These are phyloP conservation scores for Peucedramus taeniatus DNA, from an alignment of 2,113 vertebrate genomes.

Conservation along the genomic window DNA sequence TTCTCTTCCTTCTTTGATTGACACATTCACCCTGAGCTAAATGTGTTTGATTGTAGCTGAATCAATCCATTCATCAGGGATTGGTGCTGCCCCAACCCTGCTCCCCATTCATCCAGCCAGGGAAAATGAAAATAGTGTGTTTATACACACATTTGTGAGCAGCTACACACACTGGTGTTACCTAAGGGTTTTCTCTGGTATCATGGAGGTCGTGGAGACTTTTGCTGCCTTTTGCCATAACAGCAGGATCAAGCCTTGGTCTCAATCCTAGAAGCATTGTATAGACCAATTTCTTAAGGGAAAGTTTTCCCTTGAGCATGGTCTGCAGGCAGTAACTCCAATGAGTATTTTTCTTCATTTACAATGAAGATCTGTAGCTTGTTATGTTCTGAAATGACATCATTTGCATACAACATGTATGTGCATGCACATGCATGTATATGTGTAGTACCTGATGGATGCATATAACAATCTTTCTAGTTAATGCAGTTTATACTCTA, in stretches of 20 bases:
- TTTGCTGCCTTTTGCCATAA: not conserved
- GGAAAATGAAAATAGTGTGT: not conserved
- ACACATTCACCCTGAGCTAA: not conserved
- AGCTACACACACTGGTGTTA: not conserved
- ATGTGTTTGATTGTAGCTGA: not conserved
- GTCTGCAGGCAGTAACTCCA: not conserved
- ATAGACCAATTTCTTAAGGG: not conserved
- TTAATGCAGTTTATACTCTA: not conserved
- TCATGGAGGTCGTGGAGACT: not conserved
- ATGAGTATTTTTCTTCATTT: not conserved
- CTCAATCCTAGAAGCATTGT: not conserved
- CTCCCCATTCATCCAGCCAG: not conserved
- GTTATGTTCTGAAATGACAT: not conserved
- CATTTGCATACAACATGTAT: not conserved
- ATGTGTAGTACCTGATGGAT: slow-evolving; percentile 9
- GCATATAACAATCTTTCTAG: not conserved
- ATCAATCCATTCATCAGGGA: not conserved
- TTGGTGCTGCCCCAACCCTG: not conserved
- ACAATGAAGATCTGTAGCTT: not conserved
- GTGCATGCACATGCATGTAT: slow-evolving; percentile 52
- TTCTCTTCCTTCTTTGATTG: not conserved
- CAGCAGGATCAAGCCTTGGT: not conserved
- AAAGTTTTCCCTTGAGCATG: not conserved
- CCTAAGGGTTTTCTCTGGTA: not conserved
- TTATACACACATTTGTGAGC: not conserved